phyloP scores from a whole-genome alignment of 2,113 vertebrate genomes.

The Perca fluviatilis region DNA sequence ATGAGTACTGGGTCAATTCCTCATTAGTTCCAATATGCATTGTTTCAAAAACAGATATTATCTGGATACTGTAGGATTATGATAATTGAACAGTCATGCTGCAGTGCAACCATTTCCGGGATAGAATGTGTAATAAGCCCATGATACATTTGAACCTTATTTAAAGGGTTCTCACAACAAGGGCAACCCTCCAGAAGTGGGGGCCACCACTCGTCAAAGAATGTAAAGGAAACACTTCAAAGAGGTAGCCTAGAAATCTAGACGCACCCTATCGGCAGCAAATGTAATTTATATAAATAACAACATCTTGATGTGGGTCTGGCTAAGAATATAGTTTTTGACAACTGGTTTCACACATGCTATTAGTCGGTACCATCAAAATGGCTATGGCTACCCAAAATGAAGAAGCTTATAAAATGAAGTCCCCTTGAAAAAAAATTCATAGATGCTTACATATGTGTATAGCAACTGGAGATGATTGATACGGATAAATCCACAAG shows the following conservation, averaged over 20 bases:
- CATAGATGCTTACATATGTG: neutral
- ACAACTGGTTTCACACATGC: slow-evolving; percentile 8
- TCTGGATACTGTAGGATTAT: neutral
- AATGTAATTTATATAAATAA: too few species aligned
- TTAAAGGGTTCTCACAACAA: slow-evolving; percentile 29
- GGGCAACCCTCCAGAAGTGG: slow-evolving; percentile 32
- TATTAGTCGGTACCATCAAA: neutral
- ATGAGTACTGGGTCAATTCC: neutral
- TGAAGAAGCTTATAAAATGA: neutral
- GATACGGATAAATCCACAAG: neutral
- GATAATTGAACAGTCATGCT: neutral
- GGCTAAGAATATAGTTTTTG: neutral
- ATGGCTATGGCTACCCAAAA: neutral
- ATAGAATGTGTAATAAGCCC: neutral
- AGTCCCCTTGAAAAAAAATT: neutral
- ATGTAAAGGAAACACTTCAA: slow-evolving; percentile 36
- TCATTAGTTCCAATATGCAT: neutral
- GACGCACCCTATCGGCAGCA: too few species aligned
- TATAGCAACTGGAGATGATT: too few species aligned
- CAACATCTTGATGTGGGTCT: too few species aligned
- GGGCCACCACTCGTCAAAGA: slow-evolving; percentile 32
- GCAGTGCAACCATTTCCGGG: neutral
- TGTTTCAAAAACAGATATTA: slow-evolving; percentile 8
- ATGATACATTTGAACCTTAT: slow-evolving; percentile 14
- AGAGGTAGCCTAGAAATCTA: neutral